Conservation (phyloP, 2,797 vertebrate genomes). For the Gobionotothen gibberifrons region DNA sequence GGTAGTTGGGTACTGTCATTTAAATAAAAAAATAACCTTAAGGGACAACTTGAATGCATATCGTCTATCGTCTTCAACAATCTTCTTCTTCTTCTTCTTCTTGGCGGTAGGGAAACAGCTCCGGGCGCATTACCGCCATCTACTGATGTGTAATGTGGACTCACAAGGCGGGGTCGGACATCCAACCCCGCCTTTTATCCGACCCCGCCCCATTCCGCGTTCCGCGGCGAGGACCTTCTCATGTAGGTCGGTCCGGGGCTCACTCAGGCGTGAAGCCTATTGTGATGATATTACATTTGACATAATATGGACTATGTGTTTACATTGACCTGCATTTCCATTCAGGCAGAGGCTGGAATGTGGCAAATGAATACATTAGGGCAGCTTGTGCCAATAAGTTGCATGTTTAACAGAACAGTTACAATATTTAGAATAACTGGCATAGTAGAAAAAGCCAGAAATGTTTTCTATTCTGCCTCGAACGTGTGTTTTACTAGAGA, state of each 20-base stretch:
- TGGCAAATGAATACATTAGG: constrained; percentile 50
- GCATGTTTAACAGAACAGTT: constrained; percentile 1
- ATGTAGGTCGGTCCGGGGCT: constrained; percentile 26
- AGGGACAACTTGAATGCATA: too few relatives aligned
- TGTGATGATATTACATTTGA: constrained; percentile 63
- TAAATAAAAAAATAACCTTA: too few relatives aligned
- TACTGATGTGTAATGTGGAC: too few relatives aligned
- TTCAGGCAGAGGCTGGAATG: constrained; percentile 50
- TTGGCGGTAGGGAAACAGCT: too few relatives aligned
- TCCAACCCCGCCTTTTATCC: too few relatives aligned
- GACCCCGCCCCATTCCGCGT: too few relatives aligned
- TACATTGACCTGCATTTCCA: constrained; percentile 59
- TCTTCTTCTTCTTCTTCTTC: too few relatives aligned
- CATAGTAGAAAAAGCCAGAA: neutral
- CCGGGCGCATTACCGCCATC: too few relatives aligned
- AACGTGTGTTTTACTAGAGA: neutral
- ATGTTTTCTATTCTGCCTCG: neutral
- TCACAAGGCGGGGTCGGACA: too few relatives aligned
- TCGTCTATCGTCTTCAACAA: too few relatives aligned
- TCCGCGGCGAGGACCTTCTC: too few relatives aligned
- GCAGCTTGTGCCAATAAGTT: neutral
- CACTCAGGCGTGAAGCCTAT: constrained; percentile 39
- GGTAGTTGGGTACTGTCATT: too few relatives aligned
- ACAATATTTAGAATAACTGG: neutral
- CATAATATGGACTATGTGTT: constrained; percentile 48